Base-by-base conservation (phyloP, 1,140 invertebrate species). In the Drosophila setifemur region DNA sequence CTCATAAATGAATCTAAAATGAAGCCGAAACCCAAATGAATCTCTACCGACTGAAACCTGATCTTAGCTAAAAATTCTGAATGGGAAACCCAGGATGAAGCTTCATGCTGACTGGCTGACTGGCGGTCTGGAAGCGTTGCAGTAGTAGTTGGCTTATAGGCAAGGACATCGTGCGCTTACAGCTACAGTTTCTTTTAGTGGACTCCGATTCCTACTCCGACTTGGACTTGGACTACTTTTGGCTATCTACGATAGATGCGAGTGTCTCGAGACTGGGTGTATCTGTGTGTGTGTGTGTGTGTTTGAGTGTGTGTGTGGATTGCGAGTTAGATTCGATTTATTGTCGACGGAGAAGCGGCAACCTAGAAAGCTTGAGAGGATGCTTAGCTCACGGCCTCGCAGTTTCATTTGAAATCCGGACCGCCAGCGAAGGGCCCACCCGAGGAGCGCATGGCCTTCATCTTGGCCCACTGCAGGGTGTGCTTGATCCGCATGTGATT, bases 401-500 rank as follows among this genome's bases (percentile, higher is more conserved):
- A 83, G 47, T 89, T 90, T 88, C 85, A 90, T 81, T 90, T 90
- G 21, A 79, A 90, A 43, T 90, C 90, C 6, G 90, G 85, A 0
- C 89, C 78, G 54, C 89, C 89, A 33, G 89, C 79, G 44, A 90
- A 90, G 9, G 89, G 90, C 9, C 92, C 92, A 76, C 92, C 92
- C 68, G 94, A 94, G 92, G 95, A 96, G 72, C 95, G 95, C 57
- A 96, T 93, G 28, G 94, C 94, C 91, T 96, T 96, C 93, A 96
- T 96, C 79, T 94, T 93, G 72, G 95, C 93, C 95, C 95, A 96
- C 79, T 95, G 94, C 57, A 93, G 90, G 1, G 94, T 92, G 90
- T 96, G 95, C 90, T 96, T 96, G 61, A 94, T 93, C 60, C 95
- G 92, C 95, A 96, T 96, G 90, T 96, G 95, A 90, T 96, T 96